Base-by-base conservation (phyloP, 2,888 invertebrate genomes). In the Cephus pulcher region DNA sequence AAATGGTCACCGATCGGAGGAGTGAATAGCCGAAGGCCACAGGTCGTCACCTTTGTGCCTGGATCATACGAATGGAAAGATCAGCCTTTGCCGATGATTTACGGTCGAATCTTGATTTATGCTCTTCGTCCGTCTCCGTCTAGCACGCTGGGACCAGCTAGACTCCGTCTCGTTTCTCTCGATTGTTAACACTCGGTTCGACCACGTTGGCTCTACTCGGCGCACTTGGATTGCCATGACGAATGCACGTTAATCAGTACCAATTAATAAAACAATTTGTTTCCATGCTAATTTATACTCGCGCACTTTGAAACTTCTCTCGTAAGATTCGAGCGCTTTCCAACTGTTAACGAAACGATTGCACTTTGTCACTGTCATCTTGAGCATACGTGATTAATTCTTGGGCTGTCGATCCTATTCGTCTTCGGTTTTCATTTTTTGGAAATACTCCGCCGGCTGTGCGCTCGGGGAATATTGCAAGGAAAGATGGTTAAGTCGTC, bases 261-360 rank as follows among this genome's bases (percentile, higher is more conserved):
- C 34, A 71, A 71, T 71, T 71, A 71, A 71, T 71, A 34, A 32
- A 71, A 71, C 71, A 33, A 71, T 71, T 71, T 34, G 12, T 71
- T 71, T 34, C 0, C 12, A 23, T 71, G 71, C 23, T 71, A 32
- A 71, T 56, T 9, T 23, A 9, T 56, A 23, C 2, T 23, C 56
- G 56, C 56, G 56, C 56, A 23, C 9, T 56, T 23, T 6, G 23
- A 23, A 56, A 23, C 23, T 23, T 56, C 6, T 56, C 15, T 56
- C 9, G 6, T 9, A 23, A 23, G 40, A 23, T 56, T 56, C 56
- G 56, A 34, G 71, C 12, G 32, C 32, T 71, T 71, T 71, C 33
- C 15, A 56, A 23, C 34, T 33, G 9, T 11, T 71, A n/a, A 12
- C 4, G 2, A 71, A 71, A 71, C 32, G 12, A 4, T 15, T 71